Evolutionary conservation across 2,113 vertebrate genomes (phyloP), one percentile per base, ranked within the genome.

Genomic region (Rattus rattus): DNA sequence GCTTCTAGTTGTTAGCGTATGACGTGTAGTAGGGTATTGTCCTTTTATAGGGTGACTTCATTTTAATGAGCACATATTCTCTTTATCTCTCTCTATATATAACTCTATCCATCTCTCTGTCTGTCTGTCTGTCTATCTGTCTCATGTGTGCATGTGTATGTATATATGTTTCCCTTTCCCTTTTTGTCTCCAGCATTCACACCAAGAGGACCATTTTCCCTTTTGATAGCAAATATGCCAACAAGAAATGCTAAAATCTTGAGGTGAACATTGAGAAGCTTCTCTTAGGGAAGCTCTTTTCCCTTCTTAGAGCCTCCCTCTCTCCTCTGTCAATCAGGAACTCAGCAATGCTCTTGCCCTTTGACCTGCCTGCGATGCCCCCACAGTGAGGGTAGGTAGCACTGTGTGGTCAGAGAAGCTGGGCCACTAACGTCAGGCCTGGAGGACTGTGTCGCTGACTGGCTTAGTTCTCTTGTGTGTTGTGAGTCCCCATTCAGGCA

Each of bases 221-320:
- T 70, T 85, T 77, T 54, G n/a, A 1, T 39, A n/a, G 49, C 39
- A 91, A 52, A 86, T 61, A 67, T 76, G 54, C 76, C 63, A 86
- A 36, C 73, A 54, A 72, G 86, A 96, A 95, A 94, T 24, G 65
- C 54, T 91, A 70, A 92, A 92, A 61, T 36, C 36, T 63, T 63
- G 70, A 88, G 88, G 28, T 73, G 80, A 81, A 72, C 75, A 77
- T 80, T 65, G 90, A 79, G 63, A 69, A 70, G 43, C 43, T 43
- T 20, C 39, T 79, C 16, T 56, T 22, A 43, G 59, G 69, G 69
- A 90, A 91, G 30, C 47, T 67, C n/a, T 61, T 36, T 95, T 84
- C 30, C 39, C 79, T 87, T 90, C 24, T 1, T 1, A 30, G 33
- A 76, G 54, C 20, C 79, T 30, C 19, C 65, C 28, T 54, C 69